These are phyloP conservation scores for Simalia tracyae DNA, from an alignment of 2,797 vertebrate genomes.

Conservation along the genomic window DNA sequence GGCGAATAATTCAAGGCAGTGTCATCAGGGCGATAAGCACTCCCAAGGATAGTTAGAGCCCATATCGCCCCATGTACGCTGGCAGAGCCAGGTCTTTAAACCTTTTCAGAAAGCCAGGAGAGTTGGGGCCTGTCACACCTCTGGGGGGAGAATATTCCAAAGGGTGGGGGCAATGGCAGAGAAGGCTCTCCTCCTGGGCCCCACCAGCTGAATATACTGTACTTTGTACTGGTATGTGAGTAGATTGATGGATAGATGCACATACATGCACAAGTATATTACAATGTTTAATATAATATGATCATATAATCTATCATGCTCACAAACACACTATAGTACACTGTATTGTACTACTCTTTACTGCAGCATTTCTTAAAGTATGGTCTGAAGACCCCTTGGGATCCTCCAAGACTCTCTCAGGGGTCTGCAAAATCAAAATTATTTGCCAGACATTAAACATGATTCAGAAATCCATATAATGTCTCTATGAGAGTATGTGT, in stretches of 20 bases:
- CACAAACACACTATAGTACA: background rate
- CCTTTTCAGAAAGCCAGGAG: too few relatives aligned
- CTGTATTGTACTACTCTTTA: background rate
- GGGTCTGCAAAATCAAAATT: background rate
- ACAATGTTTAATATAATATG: background rate
- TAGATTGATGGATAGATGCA: background rate
- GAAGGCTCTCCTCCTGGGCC: too few relatives aligned
- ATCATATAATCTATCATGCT: background rate
- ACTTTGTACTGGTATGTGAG: background rate
- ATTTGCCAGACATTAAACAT: background rate
- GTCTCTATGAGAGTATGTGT: background rate
- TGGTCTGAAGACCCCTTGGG: background rate
- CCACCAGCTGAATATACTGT: background rate
- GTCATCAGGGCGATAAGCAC: too few relatives aligned
- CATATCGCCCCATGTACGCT: too few relatives aligned
- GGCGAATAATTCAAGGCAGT: too few relatives aligned
- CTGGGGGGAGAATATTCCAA: too few relatives aligned
- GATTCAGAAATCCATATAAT: background rate
- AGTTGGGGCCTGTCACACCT: too few relatives aligned
- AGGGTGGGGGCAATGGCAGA: slow-evolving; percentile 30
- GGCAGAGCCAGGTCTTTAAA: too few relatives aligned
- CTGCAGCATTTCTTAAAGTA: background rate
- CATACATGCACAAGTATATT: background rate
- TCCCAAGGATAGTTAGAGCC: too few relatives aligned
- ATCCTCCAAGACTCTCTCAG: background rate